Conservation (phyloP, 2,113 vertebrate genomes). For the Malurus alboscapulatus region DNA sequence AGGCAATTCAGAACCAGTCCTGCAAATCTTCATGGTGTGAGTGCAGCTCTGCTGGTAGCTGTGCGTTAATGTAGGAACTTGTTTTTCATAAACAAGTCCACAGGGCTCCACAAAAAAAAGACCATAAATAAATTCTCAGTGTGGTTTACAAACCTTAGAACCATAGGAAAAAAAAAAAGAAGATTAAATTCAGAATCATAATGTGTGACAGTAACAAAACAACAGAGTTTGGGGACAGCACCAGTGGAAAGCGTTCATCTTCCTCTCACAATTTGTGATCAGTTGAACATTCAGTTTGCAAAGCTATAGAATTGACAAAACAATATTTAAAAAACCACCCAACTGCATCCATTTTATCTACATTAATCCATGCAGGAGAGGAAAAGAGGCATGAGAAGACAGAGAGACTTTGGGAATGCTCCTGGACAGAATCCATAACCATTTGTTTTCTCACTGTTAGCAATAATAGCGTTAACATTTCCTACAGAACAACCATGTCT, state of each 20-base stretch:
- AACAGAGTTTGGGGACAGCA: background rate
- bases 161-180: background rate
- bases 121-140: background rate
- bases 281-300: background rate
- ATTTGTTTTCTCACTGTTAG: background rate
- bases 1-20: background rate
- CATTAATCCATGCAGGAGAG: background rate
- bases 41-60: background rate
- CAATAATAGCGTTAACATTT: background rate
- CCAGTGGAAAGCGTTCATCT: background rate
- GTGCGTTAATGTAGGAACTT: background rate
- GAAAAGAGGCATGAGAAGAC: background rate
- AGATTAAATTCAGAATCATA: background rate
- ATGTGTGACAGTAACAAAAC: background rate
- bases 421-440: background rate
- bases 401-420: background rate
- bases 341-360: background rate
- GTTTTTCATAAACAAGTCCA: background rate
- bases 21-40: background rate
- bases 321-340: background rate
- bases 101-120: background rate
- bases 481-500: background rate
- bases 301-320: background rate
- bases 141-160: background rate
- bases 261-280: background rate